Conservation (phyloP, 2,888 invertebrate species). For the Lypha dubia region DNA sequence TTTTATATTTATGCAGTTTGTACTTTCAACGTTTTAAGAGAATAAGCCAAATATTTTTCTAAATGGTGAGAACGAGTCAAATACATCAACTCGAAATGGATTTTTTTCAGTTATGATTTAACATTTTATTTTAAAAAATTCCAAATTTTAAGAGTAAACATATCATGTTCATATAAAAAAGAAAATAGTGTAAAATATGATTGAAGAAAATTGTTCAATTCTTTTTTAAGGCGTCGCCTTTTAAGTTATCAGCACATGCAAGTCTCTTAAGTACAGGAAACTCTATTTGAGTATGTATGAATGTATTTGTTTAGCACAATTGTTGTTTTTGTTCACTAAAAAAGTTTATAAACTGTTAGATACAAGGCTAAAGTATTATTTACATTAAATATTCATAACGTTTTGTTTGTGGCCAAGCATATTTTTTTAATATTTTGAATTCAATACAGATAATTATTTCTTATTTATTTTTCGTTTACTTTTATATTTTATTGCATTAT, state of each 20-base stretch:
- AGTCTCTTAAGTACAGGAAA: conserved; percentile 54
- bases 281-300: conserved; percentile 26
- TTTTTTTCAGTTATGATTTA: too few species aligned
- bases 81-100: too few species aligned
- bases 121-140: too few species aligned
- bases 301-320: conserved; percentile 26
- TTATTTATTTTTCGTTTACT: background rate
- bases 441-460: background rate
- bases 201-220: background rate
- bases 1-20: too few species aligned
- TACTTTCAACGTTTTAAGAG: too few species aligned
- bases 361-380: conserved; percentile 42
- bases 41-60: too few species aligned
- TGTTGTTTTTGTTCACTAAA: background rate
- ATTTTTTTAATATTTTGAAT: conserved; percentile 2
- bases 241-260: conserved; percentile 9
- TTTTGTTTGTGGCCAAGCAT: conserved; percentile 23
- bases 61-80: too few species aligned
- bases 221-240: background rate
- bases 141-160: too few species aligned
- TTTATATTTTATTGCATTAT: conserved; percentile 6
- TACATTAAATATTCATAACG: conserved; percentile 40
- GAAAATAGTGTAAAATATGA: background rate
- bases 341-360: conserved; percentile 36
- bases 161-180: background rate